These are phyloP conservation scores for Cylloceria caligata DNA, from an alignment of 2,888 invertebrate genomes.

Conservation along the genomic window DNA sequence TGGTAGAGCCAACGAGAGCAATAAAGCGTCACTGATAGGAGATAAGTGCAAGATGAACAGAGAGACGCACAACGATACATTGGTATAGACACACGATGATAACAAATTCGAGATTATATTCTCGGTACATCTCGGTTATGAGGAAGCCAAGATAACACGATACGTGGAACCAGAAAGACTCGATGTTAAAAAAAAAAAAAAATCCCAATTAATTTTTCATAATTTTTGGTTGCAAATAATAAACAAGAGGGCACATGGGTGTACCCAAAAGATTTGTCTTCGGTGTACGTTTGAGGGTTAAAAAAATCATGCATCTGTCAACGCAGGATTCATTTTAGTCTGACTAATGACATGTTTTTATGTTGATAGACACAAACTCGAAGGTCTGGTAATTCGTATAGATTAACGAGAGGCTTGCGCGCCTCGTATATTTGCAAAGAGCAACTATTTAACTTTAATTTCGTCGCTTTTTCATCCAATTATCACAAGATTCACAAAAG, in stretches of 20 bases:
- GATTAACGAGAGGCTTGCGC: background rate
- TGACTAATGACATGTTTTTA: too few species aligned
- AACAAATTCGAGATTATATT: background rate
- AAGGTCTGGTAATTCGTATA: background rate
- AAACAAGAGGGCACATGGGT: too few species aligned
- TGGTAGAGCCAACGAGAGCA: constrained; percentile 30
- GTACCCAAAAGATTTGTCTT: too few species aligned
- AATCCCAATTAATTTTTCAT: too few species aligned
- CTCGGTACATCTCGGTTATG: background rate
- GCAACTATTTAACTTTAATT: background rate
- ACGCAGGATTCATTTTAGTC: too few species aligned
- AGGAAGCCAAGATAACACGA: background rate
- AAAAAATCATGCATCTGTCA: too few species aligned
- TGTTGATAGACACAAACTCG: too few species aligned
- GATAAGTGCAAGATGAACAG: constrained; percentile 37
- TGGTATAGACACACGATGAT: background rate
- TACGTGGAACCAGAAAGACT: background rate
- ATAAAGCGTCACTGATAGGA: constrained; percentile 42
- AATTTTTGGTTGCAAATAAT: too few species aligned
- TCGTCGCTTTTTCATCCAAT: background rate
- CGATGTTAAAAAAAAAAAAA: too few species aligned
- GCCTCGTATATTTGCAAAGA: background rate
- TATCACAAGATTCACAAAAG: background rate
- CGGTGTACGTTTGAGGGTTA: too few species aligned
- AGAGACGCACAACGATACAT: constrained; percentile 38